Evolutionary conservation across 1,140 invertebrate species (phyloP).

Genomic region (Mesaphorura yosii): DNA sequence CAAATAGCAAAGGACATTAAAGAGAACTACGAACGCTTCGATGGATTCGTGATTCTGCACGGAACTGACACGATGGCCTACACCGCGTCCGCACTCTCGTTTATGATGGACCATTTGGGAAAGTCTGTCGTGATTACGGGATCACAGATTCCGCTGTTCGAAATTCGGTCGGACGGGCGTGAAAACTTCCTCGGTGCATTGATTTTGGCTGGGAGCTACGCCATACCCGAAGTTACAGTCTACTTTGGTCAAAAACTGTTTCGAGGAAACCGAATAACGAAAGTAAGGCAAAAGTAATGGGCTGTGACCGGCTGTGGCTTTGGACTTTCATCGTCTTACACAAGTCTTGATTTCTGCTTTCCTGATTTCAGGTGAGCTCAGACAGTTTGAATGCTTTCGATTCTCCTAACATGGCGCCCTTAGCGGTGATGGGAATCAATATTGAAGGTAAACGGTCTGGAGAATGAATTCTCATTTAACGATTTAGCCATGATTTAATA

Average conservation of each 20-base stretch:
- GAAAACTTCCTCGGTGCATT: constrained; percentile 86
- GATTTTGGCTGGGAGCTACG: constrained; percentile 78
- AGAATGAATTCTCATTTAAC: too few relatives aligned
- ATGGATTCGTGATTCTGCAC: constrained; percentile 91
- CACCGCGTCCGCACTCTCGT: constrained; percentile 86
- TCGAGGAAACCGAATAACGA: constrained; percentile 81
- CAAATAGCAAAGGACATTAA: constrained; percentile 77
- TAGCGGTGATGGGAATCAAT: constrained; percentile 70
- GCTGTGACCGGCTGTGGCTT: background rate
- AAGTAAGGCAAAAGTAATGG: too few relatives aligned
- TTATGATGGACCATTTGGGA: constrained; percentile 88
- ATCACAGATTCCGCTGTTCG: constrained; percentile 88
- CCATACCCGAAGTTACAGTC: constrained; percentile 86
- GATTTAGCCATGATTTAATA: background rate
- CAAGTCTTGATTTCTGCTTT: background rate
- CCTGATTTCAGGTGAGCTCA: constrained; percentile 39
- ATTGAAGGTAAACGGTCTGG: constrained; percentile 35
- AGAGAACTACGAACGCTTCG: constrained; percentile 68
- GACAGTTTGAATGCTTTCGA: constrained; percentile 75
- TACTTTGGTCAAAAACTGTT: constrained; percentile 81
- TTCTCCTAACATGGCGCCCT: constrained; percentile 71
- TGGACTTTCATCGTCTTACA: background rate
- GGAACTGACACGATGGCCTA: constrained; percentile 95
- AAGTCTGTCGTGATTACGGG: constrained; percentile 93
- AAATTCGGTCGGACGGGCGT: constrained; percentile 60